Percentiles rank a stretch among this genome's conserved stretches.
These are phyloP conservation scores for Pelecanus crispus DNA, from an alignment of 2,113 vertebrate species.

Conservation along the genomic window DNA sequence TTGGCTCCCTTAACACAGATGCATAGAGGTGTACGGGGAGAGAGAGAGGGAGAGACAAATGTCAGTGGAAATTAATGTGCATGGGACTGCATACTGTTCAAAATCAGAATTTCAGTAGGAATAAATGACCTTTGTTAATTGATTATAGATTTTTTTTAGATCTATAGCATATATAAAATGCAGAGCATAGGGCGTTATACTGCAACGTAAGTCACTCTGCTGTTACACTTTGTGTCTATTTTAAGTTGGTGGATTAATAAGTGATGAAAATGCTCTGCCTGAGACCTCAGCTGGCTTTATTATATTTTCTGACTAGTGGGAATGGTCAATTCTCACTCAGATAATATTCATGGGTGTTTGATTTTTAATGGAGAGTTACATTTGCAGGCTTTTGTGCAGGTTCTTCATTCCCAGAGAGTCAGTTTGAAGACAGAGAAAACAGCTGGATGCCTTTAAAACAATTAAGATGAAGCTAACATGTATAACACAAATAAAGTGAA, in stretches of 20 bases:
- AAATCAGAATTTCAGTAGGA: slow-evolving; percentile 41
- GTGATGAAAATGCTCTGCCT: slow-evolving; percentile 17
- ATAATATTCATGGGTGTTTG: slow-evolving; percentile 79
- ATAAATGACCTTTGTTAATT: slow-evolving; percentile 26
- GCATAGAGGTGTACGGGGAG: not conserved
- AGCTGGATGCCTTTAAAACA: not conserved
- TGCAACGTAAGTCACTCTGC: not conserved
- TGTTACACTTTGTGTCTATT: not conserved
- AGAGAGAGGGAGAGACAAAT: not conserved
- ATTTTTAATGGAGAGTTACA: slow-evolving; percentile 77
- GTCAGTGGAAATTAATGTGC: slow-evolving; percentile 42
- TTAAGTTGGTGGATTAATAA: slow-evolving; percentile 45
- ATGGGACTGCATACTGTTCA: not conserved
- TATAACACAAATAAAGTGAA: not conserved
- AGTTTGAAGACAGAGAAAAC: not conserved
- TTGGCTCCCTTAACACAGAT: slow-evolving; percentile 24
- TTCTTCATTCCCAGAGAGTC: not conserved
- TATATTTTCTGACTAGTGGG: slow-evolving; percentile 55
- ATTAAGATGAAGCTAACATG: not conserved
- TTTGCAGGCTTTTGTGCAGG: not conserved
- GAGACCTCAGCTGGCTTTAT: slow-evolving; percentile 45
- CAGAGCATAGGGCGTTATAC: not conserved
- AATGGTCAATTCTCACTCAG: slow-evolving; percentile 74
- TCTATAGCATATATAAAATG: not conserved
- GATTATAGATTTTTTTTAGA: not conserved